These are phyloP conservation scores for Rhynchonema sp. DNA, from an alignment of 2,888 invertebrate genomes.

Conservation along the genomic window DNA sequence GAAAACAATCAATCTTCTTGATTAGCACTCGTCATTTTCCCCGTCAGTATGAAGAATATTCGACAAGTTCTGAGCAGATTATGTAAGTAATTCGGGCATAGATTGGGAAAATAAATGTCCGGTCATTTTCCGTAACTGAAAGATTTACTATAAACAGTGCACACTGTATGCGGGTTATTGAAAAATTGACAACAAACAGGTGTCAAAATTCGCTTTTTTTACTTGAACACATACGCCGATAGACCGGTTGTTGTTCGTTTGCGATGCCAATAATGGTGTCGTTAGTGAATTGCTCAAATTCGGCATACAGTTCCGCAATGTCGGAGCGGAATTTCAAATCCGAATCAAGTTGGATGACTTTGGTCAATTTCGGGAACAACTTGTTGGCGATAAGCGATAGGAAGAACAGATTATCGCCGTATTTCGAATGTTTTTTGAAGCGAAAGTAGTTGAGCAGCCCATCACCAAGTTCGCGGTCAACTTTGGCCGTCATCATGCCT, in stretches of 20 bases:
- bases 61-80: no score
- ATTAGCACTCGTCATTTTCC: no score
- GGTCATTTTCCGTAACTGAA: no score
- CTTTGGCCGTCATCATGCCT: background rate
- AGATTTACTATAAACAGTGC: no score
- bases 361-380: conserved; percentile 45
- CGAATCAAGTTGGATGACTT: conserved; percentile 52
- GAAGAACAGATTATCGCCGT: conserved; percentile 57
- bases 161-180: no score
- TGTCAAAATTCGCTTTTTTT: no score
- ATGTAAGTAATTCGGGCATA: no score
- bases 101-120: no score
- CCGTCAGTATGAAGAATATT: no score
- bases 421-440: conserved; percentile 50
- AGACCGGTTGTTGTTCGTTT: conserved; percentile 55
- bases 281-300: conserved; percentile 46
- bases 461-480: background rate
- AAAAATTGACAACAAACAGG: no score
- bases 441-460: conserved; percentile 46
- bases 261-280: conserved; percentile 49
- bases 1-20: no score
- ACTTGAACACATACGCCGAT: no score
- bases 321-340: conserved; percentile 54
- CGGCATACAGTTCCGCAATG: conserved; percentile 43
- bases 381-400: conserved; percentile 51